Base-by-base conservation (phyloP, 1,140 invertebrate genomes). In the Dinoponera quadriceps region DNA sequence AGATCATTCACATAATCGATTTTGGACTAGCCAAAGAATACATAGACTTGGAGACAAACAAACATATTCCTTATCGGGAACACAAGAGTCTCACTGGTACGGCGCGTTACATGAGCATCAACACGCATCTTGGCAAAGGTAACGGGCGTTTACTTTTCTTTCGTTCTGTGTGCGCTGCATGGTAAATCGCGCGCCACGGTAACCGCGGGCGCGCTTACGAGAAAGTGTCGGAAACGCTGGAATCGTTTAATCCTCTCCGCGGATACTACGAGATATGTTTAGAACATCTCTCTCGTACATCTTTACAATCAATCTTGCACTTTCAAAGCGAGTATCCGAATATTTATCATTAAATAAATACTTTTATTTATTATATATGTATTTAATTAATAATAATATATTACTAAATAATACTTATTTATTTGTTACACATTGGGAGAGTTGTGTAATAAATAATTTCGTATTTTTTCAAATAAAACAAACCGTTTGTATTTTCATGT, bases 21-120 rank as follows among this genome's bases (percentile, higher is more conserved):
- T 99, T 99, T 96, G 99, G 99, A 95, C 96, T 99, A 96, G 99
- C 99, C 94, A 99, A 99, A 96, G 99, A 99, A 96, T 99, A 99
- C 95, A 99, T 99, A 96, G 99, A 99, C 96, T 97, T 99, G 96
- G 99, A 99, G 96, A 99, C 98, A 94, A 98, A 99, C 96, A 99
- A 99, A 96, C 99, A 99, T 96, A 99, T 99, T 96, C 99, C 99
- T 90, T 99, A 99, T 95, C 97, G 99, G 96, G 99, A 99, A 96
- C 99, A 99, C 96, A 99, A 99, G 95, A 99, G 98, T 94, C 96
- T 99, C 91, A 99, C 99, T 72, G 97, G 97, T 84, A 98, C 99
- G 87, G 99, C 99, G 90, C 97, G 99, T 94, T 99, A 99, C 95
- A 99, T 99, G 99, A 99, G 98, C 94, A 99, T 99, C 94, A 99